Percentiles rank a stretch among this genome's conserved stretches.
Evolutionary conservation across 35 echinoderm and acorn worm genomes (phyloP).

Genomic region (Ptychodera flava): DNA sequence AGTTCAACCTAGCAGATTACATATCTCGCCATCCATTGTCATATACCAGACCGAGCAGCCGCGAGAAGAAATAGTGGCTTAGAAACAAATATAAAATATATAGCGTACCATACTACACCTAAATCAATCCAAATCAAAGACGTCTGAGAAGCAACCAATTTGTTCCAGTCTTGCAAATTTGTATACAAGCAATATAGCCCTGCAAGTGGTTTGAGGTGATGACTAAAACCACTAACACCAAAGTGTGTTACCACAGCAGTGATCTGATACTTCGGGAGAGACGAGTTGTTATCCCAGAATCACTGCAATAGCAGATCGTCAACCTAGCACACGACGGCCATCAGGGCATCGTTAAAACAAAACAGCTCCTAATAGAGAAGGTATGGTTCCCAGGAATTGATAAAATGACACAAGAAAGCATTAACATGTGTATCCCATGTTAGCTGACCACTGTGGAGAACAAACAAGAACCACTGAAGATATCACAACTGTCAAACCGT

Average conservation of each 20-base stretch:
- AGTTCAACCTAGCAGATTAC: too few relatives aligned
- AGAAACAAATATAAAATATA: too few relatives aligned
- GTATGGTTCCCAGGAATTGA: slow-evolving; percentile 21
- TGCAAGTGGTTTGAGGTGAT: too few relatives aligned
- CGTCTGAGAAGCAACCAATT: too few relatives aligned
- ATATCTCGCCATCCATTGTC: too few relatives aligned
- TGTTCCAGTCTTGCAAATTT: too few relatives aligned
- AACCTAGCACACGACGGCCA: slow-evolving; percentile 60
- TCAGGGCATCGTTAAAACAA: slow-evolving; percentile 51
- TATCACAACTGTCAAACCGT: slow-evolving; percentile 31
- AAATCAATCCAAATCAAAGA: too few relatives aligned
- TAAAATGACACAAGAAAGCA: neutral
- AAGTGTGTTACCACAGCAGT: slow-evolving; percentile 24
- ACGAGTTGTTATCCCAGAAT: slow-evolving; percentile 42
- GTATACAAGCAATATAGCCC: too few relatives aligned
- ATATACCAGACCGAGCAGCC: too few relatives aligned
- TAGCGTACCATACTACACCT: too few relatives aligned
- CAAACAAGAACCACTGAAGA: slow-evolving; percentile 26
- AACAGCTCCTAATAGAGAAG: slow-evolving; percentile 23
- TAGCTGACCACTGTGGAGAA: slow-evolving; percentile 8
- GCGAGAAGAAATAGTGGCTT: too few relatives aligned
- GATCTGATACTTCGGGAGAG: slow-evolving; percentile 44
- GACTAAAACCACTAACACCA: too few relatives aligned
- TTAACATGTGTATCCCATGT: slow-evolving; percentile 3
- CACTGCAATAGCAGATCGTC: slow-evolving; percentile 21